phyloP scores from a whole-genome alignment of 2,113 vertebrate genomes.

The Dromiciops gliroides region DNA sequence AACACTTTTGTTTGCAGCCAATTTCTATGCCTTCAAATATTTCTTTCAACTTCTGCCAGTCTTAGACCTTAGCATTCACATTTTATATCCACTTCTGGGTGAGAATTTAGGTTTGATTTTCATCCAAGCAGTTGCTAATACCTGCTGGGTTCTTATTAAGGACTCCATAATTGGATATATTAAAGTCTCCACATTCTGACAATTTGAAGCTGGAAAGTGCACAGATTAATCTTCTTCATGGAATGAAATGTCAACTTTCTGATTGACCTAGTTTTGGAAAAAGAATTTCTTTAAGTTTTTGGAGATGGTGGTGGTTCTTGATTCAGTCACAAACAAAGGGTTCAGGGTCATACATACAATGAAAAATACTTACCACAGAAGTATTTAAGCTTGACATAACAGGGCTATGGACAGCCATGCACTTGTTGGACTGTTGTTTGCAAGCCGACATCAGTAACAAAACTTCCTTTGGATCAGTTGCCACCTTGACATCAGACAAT shows the following conservation, averaged over 20 bases:
- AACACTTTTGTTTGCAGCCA: constrained; percentile 51
- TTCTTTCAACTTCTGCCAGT: constrained; percentile 56
- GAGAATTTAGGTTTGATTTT: constrained; percentile 56
- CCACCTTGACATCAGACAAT: constrained; percentile 95
- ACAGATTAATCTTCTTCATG: not conserved
- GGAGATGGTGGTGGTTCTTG: constrained; percentile 7
- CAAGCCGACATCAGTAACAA: constrained; percentile 94
- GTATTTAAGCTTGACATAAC: constrained; percentile 98
- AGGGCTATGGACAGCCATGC: constrained; percentile 90
- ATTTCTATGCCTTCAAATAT: constrained; percentile 37
- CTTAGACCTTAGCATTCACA: constrained; percentile 41
- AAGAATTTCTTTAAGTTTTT: constrained; percentile 29
- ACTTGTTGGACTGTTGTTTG: constrained; percentile 93
- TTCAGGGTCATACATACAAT: not conserved
- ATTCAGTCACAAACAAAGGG: not conserved
- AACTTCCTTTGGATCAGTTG: constrained; percentile 95
- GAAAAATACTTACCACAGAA: constrained; percentile 91
- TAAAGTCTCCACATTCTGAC: constrained; percentile 33
- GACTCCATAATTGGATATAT: constrained; percentile 17
- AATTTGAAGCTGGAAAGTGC: constrained; percentile 1
- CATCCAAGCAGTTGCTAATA: constrained; percentile 36
- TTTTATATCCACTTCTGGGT: constrained; percentile 47
- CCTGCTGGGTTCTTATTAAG: constrained; percentile 49
- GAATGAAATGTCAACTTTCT: not conserved
- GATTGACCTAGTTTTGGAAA: constrained; percentile 25